phyloP scores from a whole-genome alignment of 2,888 invertebrate genomes.

The Iselma pallidipennis region DNA sequence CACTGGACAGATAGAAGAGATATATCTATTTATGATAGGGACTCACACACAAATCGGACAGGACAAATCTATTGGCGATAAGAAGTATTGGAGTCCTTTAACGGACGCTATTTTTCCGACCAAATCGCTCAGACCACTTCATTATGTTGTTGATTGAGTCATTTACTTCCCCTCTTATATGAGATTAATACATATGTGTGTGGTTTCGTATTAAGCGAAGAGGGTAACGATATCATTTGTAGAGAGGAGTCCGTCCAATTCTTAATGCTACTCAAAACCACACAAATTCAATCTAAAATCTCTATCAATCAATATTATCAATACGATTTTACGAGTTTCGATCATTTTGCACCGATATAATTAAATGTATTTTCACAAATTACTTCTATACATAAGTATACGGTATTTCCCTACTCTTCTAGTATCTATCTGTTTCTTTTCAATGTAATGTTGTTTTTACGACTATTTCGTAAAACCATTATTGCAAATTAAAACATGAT shows the following conservation, averaged over 20 bases:
- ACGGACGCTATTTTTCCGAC: constrained; percentile 42
- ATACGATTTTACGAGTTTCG: too few relatives aligned
- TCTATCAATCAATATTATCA: background rate
- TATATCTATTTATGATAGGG: background rate
- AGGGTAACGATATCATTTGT: background rate
- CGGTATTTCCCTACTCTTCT: too few relatives aligned
- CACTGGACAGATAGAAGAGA: too few relatives aligned
- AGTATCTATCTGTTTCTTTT: too few relatives aligned
- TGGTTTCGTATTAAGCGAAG: constrained; percentile 11
- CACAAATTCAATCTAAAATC: background rate
- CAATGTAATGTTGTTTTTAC: background rate
- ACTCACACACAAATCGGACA: background rate
- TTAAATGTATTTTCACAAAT: too few relatives aligned
- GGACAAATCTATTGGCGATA: constrained; percentile 50
- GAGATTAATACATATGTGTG: constrained; percentile 56
- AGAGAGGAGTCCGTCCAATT: background rate
- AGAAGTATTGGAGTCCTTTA: constrained; percentile 49
- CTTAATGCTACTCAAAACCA: background rate
- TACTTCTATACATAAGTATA: too few relatives aligned
- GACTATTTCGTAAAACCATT: constrained; percentile 1
- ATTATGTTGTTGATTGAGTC: constrained; percentile 55
- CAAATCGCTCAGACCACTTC: constrained; percentile 52
- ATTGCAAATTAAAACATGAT: constrained; percentile 7
- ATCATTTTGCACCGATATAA: too few relatives aligned
- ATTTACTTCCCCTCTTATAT: constrained; percentile 49